Percentiles rank a stretch among this genome's conserved stretches.
These are phyloP conservation scores for Dascillus cervinus DNA, from an alignment of 2,888 invertebrate genomes.

Conservation along the genomic window DNA sequence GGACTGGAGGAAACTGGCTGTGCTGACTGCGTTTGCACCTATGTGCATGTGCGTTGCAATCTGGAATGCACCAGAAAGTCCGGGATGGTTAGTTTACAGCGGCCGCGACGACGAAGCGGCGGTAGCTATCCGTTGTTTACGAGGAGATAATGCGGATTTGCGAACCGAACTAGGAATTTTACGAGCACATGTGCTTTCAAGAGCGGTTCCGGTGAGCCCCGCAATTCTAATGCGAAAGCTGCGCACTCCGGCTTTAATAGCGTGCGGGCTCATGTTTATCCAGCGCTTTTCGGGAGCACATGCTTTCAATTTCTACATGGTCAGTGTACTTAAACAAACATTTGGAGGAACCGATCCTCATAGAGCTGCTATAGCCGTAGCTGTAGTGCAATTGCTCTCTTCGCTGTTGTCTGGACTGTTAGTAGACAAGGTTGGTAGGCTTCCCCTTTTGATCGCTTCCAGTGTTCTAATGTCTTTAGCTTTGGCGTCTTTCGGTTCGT, in stretches of 20 bases:
- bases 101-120: slow-evolving; percentile 70
- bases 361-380: slow-evolving; percentile 77
- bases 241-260: slow-evolving; percentile 68
- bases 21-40: slow-evolving; percentile 71
- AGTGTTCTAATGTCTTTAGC: slow-evolving; percentile 80
- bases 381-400: slow-evolving; percentile 76
- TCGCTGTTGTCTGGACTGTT: slow-evolving; percentile 73
- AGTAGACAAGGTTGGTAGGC: slow-evolving; percentile 78
- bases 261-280: slow-evolving; percentile 83
- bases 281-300: slow-evolving; percentile 80
- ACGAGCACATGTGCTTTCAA: slow-evolving; percentile 55
- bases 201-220: slow-evolving; percentile 27
- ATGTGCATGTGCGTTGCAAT: slow-evolving; percentile 68
- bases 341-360: slow-evolving; percentile 76
- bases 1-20: slow-evolving; percentile 78
- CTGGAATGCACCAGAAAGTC: slow-evolving; percentile 81
- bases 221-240: slow-evolving; percentile 37
- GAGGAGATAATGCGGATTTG: slow-evolving; percentile 70
- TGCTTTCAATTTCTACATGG: slow-evolving; percentile 79
- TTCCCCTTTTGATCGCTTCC: slow-evolving; percentile 76
- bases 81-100: slow-evolving; percentile 71
- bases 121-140: slow-evolving; percentile 68
- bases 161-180: slow-evolving; percentile 65
- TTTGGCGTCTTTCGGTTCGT: slow-evolving; percentile 77
- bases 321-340: slow-evolving; percentile 78